Conservation (phyloP, 2,888 invertebrate genomes). For the Amiota minor region DNA sequence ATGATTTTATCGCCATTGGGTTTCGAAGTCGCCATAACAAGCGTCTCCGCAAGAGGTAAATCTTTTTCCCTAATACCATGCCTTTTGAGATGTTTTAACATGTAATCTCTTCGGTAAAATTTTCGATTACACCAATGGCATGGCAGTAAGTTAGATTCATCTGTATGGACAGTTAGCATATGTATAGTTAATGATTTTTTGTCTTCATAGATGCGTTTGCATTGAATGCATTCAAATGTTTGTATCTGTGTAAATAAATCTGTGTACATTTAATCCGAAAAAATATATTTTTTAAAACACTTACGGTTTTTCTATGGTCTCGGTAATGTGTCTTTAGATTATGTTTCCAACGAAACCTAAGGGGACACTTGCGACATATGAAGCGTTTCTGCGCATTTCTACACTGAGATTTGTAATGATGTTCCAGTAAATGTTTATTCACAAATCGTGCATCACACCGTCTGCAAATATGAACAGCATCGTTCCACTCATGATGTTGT, state of each 20-base stretch:
- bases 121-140: slow-evolving; percentile 45
- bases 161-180: slow-evolving; percentile 18
- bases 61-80: slow-evolving; percentile 21
- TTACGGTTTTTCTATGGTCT: slow-evolving; percentile 47
- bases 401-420: slow-evolving; percentile 75
- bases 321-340: slow-evolving; percentile 66
- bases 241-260: not conserved
- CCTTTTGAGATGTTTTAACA: slow-evolving; percentile 35
- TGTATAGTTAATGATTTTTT: slow-evolving; percentile 9
- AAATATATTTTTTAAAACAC: not conserved
- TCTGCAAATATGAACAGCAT: slow-evolving; percentile 75
- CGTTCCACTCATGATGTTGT: slow-evolving; percentile 71
- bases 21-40: not conserved
- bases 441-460: slow-evolving; percentile 76
- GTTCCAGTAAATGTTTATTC: slow-evolving; percentile 74
- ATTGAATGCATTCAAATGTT: slow-evolving; percentile 1
- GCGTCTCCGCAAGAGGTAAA: slow-evolving; percentile 9
- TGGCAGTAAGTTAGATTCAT: slow-evolving; percentile 31
- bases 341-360: slow-evolving; percentile 70
- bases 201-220: slow-evolving; percentile 20
- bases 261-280: not conserved
- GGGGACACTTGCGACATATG: slow-evolving; percentile 67
- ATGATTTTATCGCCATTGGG: slow-evolving; percentile 41
- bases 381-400: slow-evolving; percentile 67
- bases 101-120: slow-evolving; percentile 44